Evolutionary conservation across 1,140 invertebrate species (phyloP), one percentile per base, ranked within the genome.

Genomic region (Penaeus vannamei): DNA sequence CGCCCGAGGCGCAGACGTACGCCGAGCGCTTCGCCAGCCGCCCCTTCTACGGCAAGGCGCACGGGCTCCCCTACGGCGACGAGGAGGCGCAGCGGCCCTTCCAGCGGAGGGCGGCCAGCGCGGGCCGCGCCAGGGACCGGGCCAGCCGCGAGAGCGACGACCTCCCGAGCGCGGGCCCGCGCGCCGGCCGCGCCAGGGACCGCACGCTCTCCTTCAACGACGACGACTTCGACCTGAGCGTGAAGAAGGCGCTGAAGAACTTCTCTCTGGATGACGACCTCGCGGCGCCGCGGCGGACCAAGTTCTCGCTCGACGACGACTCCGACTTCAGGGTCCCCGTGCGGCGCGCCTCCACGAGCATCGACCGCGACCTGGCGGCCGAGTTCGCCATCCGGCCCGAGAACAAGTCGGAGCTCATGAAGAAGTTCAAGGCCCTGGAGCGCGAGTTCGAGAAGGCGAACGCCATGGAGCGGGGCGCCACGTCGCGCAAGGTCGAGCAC

Each of bases 11-110:
- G 76, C 81, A 86, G 46, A 76, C 85, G n/a, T 91, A 85, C 64
- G 91, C 91, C 36, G 91, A 91, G 53, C 88, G 91, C 46, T 91
- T 90, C 79, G 91, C 88, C n/a, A 53, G 32, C 7, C 85, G 64
- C 29, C 91, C 91, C n/a, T 85, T 89, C 69, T 91, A 91, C 62
- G 91, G 91, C 64, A 90, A 46, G 20, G 64, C 88, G n/a, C 36
- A 79, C 26, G 91, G 91, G 36, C 89, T 91, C 8, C 91, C 91
- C 8, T 91, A 91, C 66, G 87, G 69, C 26, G 87, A 85, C 14
- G 36, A 64, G 84, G 23, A 86, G 32, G 60, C 87, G 8, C 76
- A 91, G 77, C 87, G 84, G 19, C 62, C 86, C 36, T 77, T 77
- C 26, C 66, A 61, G 46, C 90, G 86, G 20, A 66, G 87, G 26